A percentile compares a stretch with the other conserved stretches of the same genome.
phyloP scores from a whole-genome alignment of 2,888 invertebrate species.

The Xanthostigma xanthostigma region DNA sequence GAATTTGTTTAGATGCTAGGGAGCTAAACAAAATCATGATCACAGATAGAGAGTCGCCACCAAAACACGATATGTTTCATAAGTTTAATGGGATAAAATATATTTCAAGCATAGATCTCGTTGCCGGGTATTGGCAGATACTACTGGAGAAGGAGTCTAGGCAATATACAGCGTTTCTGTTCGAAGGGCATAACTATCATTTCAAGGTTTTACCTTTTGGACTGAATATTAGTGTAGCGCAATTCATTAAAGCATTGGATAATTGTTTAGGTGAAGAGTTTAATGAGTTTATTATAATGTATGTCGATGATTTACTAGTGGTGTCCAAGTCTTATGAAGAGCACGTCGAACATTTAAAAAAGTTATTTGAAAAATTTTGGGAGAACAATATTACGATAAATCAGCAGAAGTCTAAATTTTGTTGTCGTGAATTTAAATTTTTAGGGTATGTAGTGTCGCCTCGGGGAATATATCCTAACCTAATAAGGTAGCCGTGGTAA shows the following conservation, averaged over 20 bases:
- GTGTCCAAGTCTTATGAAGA: neutral
- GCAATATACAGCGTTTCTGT: slow-evolving; percentile 5
- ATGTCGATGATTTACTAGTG: slow-evolving; percentile 1
- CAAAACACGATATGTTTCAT: too few relatives aligned
- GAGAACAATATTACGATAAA: neutral
- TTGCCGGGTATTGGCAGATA: slow-evolving; percentile 5
- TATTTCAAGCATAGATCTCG: slow-evolving; percentile 3
- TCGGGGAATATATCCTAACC: neutral
- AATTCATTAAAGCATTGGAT: slow-evolving; percentile 1
- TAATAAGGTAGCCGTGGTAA: neutral
- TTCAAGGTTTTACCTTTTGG: slow-evolving; percentile 7
- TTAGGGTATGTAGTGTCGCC: slow-evolving; percentile 1
- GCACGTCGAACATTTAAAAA: slow-evolving; percentile 1
- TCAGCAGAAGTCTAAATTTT: slow-evolving; percentile 1
- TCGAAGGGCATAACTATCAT: slow-evolving; percentile 1
- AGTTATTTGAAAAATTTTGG: neutral
- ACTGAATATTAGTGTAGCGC: slow-evolving; percentile 1
- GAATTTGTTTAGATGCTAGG: slow-evolving; percentile 4
- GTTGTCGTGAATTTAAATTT: neutral
- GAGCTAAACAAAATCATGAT: neutral
- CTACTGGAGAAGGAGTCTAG: neutral
- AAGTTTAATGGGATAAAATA: slow-evolving; percentile 1
- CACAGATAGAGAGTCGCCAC: too few relatives aligned
- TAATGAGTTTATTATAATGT: neutral
- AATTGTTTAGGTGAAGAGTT: neutral